Evolutionary conservation across 2,797 vertebrate genomes (phyloP), one percentile per base, ranked within the genome.

Genomic region (Schizopygopsis pylzovi): DNA sequence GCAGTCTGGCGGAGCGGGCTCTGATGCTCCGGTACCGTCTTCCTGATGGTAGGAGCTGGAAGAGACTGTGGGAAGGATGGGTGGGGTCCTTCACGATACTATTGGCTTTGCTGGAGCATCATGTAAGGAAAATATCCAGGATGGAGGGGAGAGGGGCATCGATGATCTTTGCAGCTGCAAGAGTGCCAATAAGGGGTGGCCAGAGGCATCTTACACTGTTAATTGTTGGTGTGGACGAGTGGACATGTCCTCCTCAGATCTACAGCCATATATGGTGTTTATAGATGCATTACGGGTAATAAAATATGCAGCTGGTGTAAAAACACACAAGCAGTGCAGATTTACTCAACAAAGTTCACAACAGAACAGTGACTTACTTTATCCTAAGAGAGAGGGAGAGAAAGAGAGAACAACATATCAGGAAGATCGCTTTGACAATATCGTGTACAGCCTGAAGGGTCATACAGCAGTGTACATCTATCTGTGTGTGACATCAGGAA

Each of bases 401-500:
- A 28, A 10, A 61, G 25, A 20, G 20, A 67, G 81, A 39, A 15
- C 18, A 61, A 52, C 41, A 70, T 45, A 84, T 84, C 63, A 68
- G n/a, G 18, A 54, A 67, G 59, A 45, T 79, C 25, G 49, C 12
- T 71, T 54, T 59, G 70, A 67, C 67, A 80, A 54, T 56, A 87
- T 18, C 79, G 80, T 37, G 77, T 85, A 85, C 43, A 12, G 68
- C 88, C 80, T 37, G 61, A 75, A 85, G 85, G 65, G 37, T 49
- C 49, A 54, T 65, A 85, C 59, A 76, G 49, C 47, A 56, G 79
- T 56, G n/a, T 18, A 49, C 47, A 68, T 87, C 78, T 83, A 83
- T 83, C 41, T 80, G 39, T 33, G n/a, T 25, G 52, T 75, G 81
- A 84, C 73, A 84, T 85, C 77, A 70, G 43, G 71, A 83, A 89